Evolutionary conservation across 2,113 vertebrate genomes (phyloP), one percentile per base, ranked within the genome.

Genomic region (Percopsis transmontana): DNA sequence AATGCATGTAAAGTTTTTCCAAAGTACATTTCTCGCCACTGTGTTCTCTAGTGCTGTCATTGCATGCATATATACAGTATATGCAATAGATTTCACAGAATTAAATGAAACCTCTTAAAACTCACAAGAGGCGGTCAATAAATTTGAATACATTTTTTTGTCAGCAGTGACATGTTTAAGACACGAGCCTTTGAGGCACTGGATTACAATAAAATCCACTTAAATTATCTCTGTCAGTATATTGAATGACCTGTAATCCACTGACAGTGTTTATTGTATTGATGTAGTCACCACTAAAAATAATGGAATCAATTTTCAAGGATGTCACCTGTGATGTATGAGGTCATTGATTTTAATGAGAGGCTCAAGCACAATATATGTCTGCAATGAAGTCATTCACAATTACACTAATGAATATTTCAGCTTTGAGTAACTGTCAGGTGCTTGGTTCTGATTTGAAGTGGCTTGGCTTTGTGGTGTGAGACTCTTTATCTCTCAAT

Each of bases 391-490:
- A 75, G 86, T 66, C 74, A 66, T 63, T 81, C 57, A 79, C 82
- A 90, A 89, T 90, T 87, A 89, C 79, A 16, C 82, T 85, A 87
- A 90, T 90, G 83, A 89, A 86, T 82, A 56, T 83, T 87, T 89
- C 87, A 79, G 27, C 63, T 66, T 76, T 88, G 90, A 92, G 85
- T 84, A 88, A 91, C 74, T 70, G 45, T 73, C 59, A 75, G 65
- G 72, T 68, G 60, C 60, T 56, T 16, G 1, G 41, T 50, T 66
- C 56, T 69, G 76, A 62, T 84, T 85, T 87, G 78, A 66, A 54
- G 10, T 27, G 2, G 56, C 70, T 68, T 40, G n/a, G 20, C 19
- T 68, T 27, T 64, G n/a, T 7, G 20, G 19, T 52, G 50, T n/a
- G 53, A 21, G 60, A 51, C 42, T 6, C 18, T 54, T 18, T 24